Conservation (phyloP, 2,113 vertebrate genomes). For the Meriones unguiculatus region DNA sequence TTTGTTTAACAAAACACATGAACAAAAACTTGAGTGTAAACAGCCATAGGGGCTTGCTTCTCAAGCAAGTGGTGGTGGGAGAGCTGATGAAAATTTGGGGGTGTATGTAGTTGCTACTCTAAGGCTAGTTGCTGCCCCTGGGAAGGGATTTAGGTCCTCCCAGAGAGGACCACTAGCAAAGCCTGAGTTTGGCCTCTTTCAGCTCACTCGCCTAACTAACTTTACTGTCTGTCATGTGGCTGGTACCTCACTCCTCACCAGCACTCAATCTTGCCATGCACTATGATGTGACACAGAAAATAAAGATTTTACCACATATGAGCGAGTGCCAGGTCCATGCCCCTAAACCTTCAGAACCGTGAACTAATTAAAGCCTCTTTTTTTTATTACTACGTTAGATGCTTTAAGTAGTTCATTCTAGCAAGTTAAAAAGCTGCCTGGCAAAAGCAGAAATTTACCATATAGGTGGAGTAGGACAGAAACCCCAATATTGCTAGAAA, state of each 20-base stretch:
- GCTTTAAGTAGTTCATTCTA: background rate
- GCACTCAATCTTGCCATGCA: background rate
- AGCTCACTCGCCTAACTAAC: background rate
- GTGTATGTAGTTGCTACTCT: background rate
- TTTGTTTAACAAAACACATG: background rate
- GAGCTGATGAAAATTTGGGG: background rate
- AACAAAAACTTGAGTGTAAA: background rate
- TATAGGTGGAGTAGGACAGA: background rate
- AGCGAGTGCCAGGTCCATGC: background rate
- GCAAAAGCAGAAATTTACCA: constrained; percentile 20
- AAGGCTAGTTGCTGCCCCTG: background rate
- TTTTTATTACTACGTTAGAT: background rate
- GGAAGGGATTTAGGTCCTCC: background rate
- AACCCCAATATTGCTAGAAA: background rate
- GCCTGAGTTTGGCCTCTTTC: background rate
- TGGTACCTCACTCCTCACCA: background rate
- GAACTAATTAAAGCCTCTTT: background rate
- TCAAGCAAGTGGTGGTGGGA: background rate
- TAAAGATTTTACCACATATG: background rate
- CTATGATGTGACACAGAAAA: background rate
- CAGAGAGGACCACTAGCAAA: background rate
- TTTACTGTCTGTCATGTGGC: background rate
- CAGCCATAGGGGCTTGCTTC: background rate
- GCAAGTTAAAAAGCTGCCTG: background rate
- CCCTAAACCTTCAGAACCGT: background rate